These are phyloP conservation scores for Tetranychus truncatus DNA, from an alignment of 2,888 invertebrate species.

Conservation along the genomic window DNA sequence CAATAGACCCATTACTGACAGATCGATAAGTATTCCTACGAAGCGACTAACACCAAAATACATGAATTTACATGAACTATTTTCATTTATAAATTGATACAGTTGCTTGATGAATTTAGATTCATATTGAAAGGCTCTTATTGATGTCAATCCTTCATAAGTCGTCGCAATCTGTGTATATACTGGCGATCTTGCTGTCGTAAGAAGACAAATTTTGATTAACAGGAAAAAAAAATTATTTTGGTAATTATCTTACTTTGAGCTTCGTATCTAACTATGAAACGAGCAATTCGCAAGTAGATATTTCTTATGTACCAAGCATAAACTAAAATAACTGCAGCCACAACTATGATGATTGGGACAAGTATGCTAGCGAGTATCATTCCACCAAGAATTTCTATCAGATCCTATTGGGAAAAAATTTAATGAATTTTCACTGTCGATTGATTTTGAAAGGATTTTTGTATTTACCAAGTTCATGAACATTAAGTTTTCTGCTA, in stretches of 20 bases:
- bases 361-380: neutral
- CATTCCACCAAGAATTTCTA: neutral
- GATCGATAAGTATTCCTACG: neutral
- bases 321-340: neutral
- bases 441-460: neutral
- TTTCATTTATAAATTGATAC: neutral
- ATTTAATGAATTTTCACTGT: neutral
- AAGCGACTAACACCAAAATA: neutral
- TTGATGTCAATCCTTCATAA: neutral
- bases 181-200: neutral
- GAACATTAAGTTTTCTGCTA: neutral
- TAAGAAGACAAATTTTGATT: neutral
- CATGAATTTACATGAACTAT: neutral
- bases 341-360: neutral
- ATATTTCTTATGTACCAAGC: conserved; percentile 32
- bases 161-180: neutral
- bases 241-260: too few relatives aligned
- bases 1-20: neutral
- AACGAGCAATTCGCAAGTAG: conserved; percentile 36
- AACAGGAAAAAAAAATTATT: too few relatives aligned
- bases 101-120: neutral
- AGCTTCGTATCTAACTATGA: conserved; percentile 38
- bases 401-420: neutral
- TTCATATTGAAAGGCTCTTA: neutral
- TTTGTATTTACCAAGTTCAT: neutral